Evolutionary conservation across 1,140 invertebrate species (phyloP).

Genomic region (Drosophila leontia): DNA sequence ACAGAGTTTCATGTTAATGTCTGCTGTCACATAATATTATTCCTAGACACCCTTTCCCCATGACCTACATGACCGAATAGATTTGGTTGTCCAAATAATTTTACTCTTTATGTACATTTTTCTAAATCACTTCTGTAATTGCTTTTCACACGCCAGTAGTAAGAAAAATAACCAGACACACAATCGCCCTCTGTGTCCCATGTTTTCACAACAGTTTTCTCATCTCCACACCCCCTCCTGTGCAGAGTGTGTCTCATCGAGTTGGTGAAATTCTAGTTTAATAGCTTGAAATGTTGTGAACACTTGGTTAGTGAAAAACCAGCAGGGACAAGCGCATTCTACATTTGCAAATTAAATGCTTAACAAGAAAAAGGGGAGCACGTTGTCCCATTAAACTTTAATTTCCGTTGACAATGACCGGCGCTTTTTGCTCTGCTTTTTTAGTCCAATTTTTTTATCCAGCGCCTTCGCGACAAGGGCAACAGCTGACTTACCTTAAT

Average conservation of each 20-base stretch:
- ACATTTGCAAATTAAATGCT: constrained; percentile 10
- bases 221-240: not conserved
- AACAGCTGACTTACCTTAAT: constrained; percentile 81
- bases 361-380: constrained; percentile 30
- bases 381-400: constrained; percentile 64
- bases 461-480: constrained; percentile 15
- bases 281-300: constrained; percentile 54
- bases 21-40: constrained; percentile 5
- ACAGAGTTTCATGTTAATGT: not conserved
- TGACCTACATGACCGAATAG: constrained; percentile 7
- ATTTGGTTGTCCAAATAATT: constrained; percentile 38
- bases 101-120: constrained; percentile 30
- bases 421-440: constrained; percentile 38
- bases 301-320: constrained; percentile 39
- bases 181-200: constrained; percentile 3
- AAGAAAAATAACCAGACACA: constrained; percentile 1
- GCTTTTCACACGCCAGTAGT: constrained; percentile 43
- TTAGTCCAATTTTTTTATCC: constrained; percentile 2
- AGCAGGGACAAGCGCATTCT: constrained; percentile 43
- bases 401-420: constrained; percentile 61
- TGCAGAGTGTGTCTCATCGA: constrained; percentile 19
- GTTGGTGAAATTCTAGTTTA: constrained; percentile 55
- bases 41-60: not conserved
- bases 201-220: constrained; percentile 40
- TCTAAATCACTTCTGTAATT: constrained; percentile 52